These are phyloP conservation scores for Folsomia candida DNA, from an alignment of 2,888 invertebrate genomes.

Conservation along the genomic window DNA sequence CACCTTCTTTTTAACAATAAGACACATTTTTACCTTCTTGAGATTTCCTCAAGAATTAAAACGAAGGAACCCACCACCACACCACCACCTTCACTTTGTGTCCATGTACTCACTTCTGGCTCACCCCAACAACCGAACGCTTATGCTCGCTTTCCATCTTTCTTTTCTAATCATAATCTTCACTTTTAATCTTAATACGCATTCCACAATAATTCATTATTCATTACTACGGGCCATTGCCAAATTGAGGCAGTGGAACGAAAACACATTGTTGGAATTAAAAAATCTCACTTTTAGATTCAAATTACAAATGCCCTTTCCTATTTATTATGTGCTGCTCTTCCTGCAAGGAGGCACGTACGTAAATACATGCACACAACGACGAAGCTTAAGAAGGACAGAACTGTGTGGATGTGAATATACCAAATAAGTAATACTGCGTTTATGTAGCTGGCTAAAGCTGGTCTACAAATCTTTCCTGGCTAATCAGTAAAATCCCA, in stretches of 20 bases:
- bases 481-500: slow-evolving; percentile 32
- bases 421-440: too few relatives aligned
- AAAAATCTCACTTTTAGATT: background rate
- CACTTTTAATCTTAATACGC: slow-evolving; percentile 26
- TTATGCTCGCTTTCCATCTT: too few relatives aligned
- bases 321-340: too few relatives aligned
- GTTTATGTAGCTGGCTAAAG: background rate
- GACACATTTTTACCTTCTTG: background rate
- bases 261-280: background rate
- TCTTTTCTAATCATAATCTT: slow-evolving; percentile 17
- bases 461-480: slow-evolving; percentile 28
- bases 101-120: too few relatives aligned
- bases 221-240: slow-evolving; percentile 3
- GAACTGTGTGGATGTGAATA: too few relatives aligned
- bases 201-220: slow-evolving; percentile 32
- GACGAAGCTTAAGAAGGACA: too few relatives aligned
- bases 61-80: background rate
- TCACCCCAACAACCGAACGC: too few relatives aligned
- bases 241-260: background rate
- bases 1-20: slow-evolving; percentile 5
- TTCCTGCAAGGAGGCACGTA: too few relatives aligned
- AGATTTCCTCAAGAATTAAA: background rate
- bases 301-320: too few relatives aligned
- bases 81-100: too few relatives aligned
- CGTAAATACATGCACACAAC: too few relatives aligned